A percentile compares a stretch with the other conserved stretches of the same genome.
Evolutionary conservation across 2,888 invertebrate species (phyloP).

Genomic region (Pilophorus perplexus): DNA sequence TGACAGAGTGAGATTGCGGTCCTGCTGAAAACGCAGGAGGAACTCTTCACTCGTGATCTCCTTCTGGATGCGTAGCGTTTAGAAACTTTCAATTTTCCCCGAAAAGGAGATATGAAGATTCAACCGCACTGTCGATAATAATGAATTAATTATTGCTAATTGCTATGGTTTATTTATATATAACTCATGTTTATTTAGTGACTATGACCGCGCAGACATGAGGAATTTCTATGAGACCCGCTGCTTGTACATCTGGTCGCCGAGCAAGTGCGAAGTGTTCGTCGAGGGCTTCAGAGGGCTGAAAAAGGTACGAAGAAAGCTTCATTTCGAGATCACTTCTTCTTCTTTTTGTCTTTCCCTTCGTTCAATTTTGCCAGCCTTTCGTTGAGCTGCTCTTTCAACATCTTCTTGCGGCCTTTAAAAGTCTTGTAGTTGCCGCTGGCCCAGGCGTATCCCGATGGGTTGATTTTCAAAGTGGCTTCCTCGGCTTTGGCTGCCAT

Average conservation of each 20-base stretch:
- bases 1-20: no score
- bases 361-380: conserved; percentile 1
- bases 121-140: no score
- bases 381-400: conserved; percentile 26
- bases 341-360: conserved; percentile 10
- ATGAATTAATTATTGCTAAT: no score
- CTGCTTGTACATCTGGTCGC: conserved; percentile 49
- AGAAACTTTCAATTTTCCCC: no score
- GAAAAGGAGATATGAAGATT: no score
- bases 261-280: conserved; percentile 47
- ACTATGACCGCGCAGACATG: conserved; percentile 29
- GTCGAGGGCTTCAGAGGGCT: conserved; percentile 49
- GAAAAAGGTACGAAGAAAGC: conserved; percentile 29
- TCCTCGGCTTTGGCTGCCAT: neutral
- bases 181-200: no score
- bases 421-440: conserved; percentile 11
- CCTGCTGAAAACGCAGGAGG: no score
- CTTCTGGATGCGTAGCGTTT: no score
- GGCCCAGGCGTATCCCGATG: conserved; percentile 26
- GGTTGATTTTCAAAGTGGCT: neutral
- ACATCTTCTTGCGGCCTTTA: conserved; percentile 25
- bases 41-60: no score
- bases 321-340: no score
- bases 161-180: no score
- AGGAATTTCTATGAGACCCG: conserved; percentile 48